Conservation (phyloP, 2,797 vertebrate genomes). For the Spea hammondii region DNA sequence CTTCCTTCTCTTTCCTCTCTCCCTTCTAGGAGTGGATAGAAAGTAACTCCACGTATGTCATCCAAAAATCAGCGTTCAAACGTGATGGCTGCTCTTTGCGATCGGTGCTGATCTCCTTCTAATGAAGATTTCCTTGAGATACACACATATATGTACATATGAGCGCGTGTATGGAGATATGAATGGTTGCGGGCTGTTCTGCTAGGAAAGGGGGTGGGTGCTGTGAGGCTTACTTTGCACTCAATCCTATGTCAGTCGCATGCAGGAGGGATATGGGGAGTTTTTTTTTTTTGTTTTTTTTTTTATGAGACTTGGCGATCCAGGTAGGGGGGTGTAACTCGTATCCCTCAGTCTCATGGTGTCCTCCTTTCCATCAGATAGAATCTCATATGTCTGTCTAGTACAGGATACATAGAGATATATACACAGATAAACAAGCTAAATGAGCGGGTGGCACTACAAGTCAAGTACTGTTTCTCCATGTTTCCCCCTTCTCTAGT, state of each 20-base stretch:
- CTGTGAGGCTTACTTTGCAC: conserved; percentile 53
- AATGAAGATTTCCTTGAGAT: conserved; percentile 68
- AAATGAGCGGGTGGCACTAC: conserved; percentile 61
- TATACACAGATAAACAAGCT: conserved; percentile 4
- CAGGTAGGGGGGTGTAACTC: conserved; percentile 53
- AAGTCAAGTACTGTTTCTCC: conserved; percentile 75
- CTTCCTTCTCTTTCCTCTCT: neutral
- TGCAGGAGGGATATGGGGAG: conserved; percentile 17
- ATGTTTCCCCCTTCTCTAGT: conserved; percentile 24
- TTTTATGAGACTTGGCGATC: conserved; percentile 8
- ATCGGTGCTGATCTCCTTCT: conserved; percentile 65
- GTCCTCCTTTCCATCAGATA: neutral
- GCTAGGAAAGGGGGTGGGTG: conserved; percentile 38
- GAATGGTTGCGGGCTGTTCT: conserved; percentile 42
- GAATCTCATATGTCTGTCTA: neutral
- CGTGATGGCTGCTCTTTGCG: conserved; percentile 69
- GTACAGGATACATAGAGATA: neutral
- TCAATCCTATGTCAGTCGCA: conserved; percentile 42
- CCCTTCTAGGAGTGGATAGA: conserved; percentile 59
- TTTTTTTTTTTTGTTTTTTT: neutral
- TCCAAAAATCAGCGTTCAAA: conserved; percentile 59
- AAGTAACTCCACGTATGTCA: conserved; percentile 70
- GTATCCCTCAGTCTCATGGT: conserved; percentile 56
- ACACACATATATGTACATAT: conserved; percentile 7
- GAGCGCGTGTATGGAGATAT: conserved; percentile 31